These are phyloP conservation scores for Sylvilagus bachmani DNA, from an alignment of 2,113 vertebrate genomes.

Conservation along the genomic window DNA sequence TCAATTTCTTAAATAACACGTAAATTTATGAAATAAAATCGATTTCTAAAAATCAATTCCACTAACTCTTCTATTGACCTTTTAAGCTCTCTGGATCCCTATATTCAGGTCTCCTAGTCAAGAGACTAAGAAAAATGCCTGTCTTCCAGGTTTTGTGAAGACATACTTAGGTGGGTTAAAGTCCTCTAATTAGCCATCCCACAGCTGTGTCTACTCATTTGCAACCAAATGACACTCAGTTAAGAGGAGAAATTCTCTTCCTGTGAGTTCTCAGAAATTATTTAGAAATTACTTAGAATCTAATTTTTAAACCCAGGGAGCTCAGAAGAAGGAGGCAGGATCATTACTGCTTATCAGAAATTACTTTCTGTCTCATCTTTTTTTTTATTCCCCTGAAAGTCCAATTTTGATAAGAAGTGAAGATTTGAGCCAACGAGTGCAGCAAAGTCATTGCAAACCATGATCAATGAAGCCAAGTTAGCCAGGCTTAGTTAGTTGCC, in stretches of 20 bases:
- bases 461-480: slow-evolving; percentile 45
- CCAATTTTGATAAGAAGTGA: slow-evolving; percentile 69
- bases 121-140: slow-evolving; percentile 28
- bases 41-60: slow-evolving; percentile 71
- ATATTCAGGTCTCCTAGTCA: slow-evolving; percentile 45
- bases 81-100: slow-evolving; percentile 62
- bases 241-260: slow-evolving; percentile 29
- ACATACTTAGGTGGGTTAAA: slow-evolving; percentile 31
- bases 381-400: slow-evolving; percentile 58
- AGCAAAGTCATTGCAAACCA: background rate
- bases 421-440: slow-evolving; percentile 13
- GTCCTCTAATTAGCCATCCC: slow-evolving; percentile 52
- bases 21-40: slow-evolving; percentile 73
- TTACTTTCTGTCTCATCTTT: slow-evolving; percentile 57
- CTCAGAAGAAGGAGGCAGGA: background rate
- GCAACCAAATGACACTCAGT: slow-evolving; percentile 53
- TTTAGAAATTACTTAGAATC: slow-evolving; percentile 72
- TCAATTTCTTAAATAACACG: slow-evolving; percentile 61
- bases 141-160: slow-evolving; percentile 44
- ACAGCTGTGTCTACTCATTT: slow-evolving; percentile 53
- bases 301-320: slow-evolving; percentile 63
- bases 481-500: background rate
- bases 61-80: slow-evolving; percentile 56
- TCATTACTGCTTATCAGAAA: slow-evolving; percentile 78
- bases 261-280: slow-evolving; percentile 63